Percentiles rank a stretch among this genome's conserved stretches.
Evolutionary conservation across 2,888 invertebrate species (phyloP).

Genomic region (Plagodis pulveraria): DNA sequence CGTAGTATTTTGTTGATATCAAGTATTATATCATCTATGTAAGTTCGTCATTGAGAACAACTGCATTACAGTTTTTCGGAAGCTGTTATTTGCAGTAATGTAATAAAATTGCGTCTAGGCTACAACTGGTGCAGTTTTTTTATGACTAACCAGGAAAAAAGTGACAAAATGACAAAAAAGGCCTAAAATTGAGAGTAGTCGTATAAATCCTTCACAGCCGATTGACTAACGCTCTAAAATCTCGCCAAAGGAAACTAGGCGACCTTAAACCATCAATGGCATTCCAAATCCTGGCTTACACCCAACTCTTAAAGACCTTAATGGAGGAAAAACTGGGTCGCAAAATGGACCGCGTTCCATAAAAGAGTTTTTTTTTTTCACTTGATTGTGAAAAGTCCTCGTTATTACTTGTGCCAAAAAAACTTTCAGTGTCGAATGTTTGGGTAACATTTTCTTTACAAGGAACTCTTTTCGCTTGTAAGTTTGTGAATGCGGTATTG

Average conservation of each 20-base stretch:
- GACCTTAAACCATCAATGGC: conserved; percentile 7
- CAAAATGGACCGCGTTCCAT: conserved; percentile 4
- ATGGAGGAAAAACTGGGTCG: conserved; percentile 13
- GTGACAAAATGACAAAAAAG: too few relatives aligned
- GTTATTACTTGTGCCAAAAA: conserved; percentile 10
- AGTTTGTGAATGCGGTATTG: not conserved
- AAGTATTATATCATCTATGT: too few relatives aligned
- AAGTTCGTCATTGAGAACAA: too few relatives aligned
- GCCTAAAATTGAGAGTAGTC: too few relatives aligned
- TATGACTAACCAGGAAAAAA: too few relatives aligned
- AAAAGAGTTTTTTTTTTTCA: conserved; percentile 7
- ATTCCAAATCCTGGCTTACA: conserved; percentile 8
- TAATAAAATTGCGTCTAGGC: too few relatives aligned
- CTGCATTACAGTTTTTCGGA: too few relatives aligned
- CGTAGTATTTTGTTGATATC: too few relatives aligned
- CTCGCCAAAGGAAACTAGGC: conserved; percentile 1
- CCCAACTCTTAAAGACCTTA: conserved; percentile 14
- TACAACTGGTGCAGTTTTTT: too few relatives aligned
- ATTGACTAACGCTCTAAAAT: not conserved
- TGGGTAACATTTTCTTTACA: conserved; percentile 2
- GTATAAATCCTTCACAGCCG: not conserved
- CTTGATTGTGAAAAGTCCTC: conserved; percentile 8
- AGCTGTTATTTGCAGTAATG: too few relatives aligned
- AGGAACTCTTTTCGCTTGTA: not conserved
- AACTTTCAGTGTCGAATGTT: conserved; percentile 6